Evolutionary conservation across 1,140 invertebrate genomes (phyloP).

Genomic region (Varroa destructor): DNA sequence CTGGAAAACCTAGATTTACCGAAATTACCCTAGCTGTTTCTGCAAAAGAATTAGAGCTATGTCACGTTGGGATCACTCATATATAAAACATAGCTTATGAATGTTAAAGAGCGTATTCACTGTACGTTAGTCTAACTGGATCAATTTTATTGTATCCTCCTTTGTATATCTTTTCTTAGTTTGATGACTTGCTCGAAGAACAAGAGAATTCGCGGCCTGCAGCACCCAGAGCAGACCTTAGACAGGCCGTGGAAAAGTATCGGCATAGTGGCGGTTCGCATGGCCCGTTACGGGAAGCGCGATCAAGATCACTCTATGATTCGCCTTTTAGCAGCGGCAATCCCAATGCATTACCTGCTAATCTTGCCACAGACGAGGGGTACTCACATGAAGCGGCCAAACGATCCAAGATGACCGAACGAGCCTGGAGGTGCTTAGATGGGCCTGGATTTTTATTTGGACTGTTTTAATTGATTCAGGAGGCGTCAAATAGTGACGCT

Average conservation of each 20-base stretch:
- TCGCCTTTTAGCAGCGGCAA: not conserved
- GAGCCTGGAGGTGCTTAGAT: not conserved
- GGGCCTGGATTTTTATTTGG: too few species aligned
- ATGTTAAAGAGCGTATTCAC: too few species aligned
- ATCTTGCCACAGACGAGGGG: conserved; percentile 15
- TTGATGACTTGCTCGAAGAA: conserved; percentile 20
- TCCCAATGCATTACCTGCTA: not conserved
- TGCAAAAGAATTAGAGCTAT: too few species aligned
- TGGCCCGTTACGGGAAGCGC: not conserved
- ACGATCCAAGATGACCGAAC: conserved; percentile 13
- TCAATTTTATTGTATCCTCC: too few species aligned
- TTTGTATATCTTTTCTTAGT: not conserved
- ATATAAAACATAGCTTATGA: too few species aligned
- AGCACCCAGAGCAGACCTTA: not conserved
- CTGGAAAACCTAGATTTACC: not conserved
- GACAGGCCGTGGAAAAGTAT: conserved; percentile 15
- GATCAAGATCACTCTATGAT: conserved; percentile 3
- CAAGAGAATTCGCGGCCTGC: conserved; percentile 26
- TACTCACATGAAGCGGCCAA: conserved; percentile 16
- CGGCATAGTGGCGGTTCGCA: not conserved
- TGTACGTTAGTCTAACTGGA: too few species aligned
- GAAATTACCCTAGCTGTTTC: not conserved
- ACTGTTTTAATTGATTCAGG: too few species aligned
- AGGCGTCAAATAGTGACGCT: too few species aligned
- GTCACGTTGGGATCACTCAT: too few species aligned